These are phyloP conservation scores for Felis catus DNA, from an alignment of 2,113 vertebrate genomes.

Conservation along the genomic window DNA sequence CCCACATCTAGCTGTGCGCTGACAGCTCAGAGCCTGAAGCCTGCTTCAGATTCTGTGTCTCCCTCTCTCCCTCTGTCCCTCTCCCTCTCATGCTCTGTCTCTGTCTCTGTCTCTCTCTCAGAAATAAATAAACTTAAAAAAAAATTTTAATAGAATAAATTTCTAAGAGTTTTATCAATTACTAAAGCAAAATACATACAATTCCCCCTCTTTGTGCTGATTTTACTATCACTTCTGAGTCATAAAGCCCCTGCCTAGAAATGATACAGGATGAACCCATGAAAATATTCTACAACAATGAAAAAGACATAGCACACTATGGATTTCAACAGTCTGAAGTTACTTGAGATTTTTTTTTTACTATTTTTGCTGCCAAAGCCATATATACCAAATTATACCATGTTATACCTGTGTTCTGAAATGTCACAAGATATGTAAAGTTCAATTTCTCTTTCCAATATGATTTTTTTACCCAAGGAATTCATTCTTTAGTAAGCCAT, in stretches of 20 bases:
- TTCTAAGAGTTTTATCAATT: neutral
- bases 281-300: neutral
- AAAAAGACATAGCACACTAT: neutral
- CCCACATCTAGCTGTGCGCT: no score
- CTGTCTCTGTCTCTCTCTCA: no score
- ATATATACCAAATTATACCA: neutral
- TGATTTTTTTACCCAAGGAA: slow-evolving; percentile 9
- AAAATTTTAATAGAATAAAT: neutral
- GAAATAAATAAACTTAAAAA: no score
- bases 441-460: slow-evolving; percentile 6
- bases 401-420: slow-evolving; percentile 15
- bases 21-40: no score
- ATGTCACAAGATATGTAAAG: slow-evolving; percentile 7
- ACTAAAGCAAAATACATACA: slow-evolving; percentile 40
- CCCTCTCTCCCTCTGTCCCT: no score
- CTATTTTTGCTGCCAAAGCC: slow-evolving; percentile 15
- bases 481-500: neutral
- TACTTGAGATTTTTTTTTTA: neutral
- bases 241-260: slow-evolving; percentile 20
- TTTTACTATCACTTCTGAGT: slow-evolving; percentile 20
- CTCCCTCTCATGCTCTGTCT: no score
- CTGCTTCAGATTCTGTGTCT: no score
- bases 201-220: neutral
- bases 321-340: neutral
- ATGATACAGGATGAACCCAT: neutral